These are phyloP conservation scores for Scaptomyza reducta DNA, from an alignment of 2,888 invertebrate genomes.

Conservation along the genomic window DNA sequence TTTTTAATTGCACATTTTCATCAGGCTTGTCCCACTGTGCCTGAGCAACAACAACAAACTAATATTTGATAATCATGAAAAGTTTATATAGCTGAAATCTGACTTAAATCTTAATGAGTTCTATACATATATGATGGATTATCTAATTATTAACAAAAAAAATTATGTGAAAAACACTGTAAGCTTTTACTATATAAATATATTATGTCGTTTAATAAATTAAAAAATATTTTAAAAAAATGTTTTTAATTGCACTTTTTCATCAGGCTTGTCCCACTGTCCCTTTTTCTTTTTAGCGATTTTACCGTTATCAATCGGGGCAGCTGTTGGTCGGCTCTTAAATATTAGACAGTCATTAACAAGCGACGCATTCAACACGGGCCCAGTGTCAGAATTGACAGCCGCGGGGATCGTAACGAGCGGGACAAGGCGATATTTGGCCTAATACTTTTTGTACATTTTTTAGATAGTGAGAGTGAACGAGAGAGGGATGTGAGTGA, in stretches of 20 bases:
- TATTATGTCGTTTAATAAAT: too few species aligned
- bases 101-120: too few species aligned
- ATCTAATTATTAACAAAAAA: too few species aligned
- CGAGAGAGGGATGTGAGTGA: too few species aligned
- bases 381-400: conserved; percentile 26
- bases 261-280: conserved; percentile 18
- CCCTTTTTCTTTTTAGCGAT: conserved; percentile 25
- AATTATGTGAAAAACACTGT: too few species aligned
- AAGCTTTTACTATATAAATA: too few species aligned
- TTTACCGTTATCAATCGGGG: conserved; percentile 60
- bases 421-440: not conserved
- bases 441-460: conserved; percentile 27
- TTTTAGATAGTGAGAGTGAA: not conserved
- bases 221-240: too few species aligned
- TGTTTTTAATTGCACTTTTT: not conserved
- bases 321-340: conserved; percentile 63
- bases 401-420: not conserved
- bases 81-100: too few species aligned
- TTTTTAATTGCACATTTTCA: not conserved
- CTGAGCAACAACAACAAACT: too few species aligned
- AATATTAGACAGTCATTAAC: conserved; percentile 71
- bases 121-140: too few species aligned
- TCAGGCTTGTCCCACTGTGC: conserved; percentile 23
- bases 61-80: too few species aligned
- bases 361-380: conserved; percentile 37